Evolutionary conservation across 2,797 vertebrate genomes (phyloP), one percentile per base, ranked within the genome.

Genomic region (Malacoctenus gilli): DNA sequence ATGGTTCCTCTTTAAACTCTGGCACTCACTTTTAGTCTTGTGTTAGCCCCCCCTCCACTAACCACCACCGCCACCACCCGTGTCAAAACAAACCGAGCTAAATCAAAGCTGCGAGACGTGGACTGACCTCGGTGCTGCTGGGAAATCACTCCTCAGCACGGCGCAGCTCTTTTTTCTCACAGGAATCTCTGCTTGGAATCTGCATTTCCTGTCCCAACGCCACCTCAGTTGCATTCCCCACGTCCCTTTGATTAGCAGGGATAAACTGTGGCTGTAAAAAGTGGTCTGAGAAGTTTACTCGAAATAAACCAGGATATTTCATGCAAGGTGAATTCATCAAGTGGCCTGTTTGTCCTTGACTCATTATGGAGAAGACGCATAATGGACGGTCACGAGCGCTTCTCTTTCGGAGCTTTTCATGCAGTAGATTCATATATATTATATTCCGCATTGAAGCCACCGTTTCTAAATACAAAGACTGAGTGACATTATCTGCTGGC

Each of bases 401-500:
- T 64, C 38, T 42, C 59, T 68, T 25, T 21, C 62, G 30, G 43
- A 3, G 22, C 71, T 81, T 79, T 64, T 51, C n/a, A 56, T 80
- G 54, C 41, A 38, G 37, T 55, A 49, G 47, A 78, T 75, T 83
- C 56, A 73, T 72, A 68, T 72, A 68, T 74, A 77, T 78, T 78
- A 73, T 60, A 79, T 59, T 64, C 61, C 18, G 67, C 42, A 5
- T 42, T 56, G 76, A 75, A 72, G 67, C 77, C 69, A 51, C 60
- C 30, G 5, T 18, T 58, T 41, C 43, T 54, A 43, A 68, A 83
- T 44, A 82, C 67, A 83, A 81, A 84, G 79, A 83, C 77, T 82
- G 86, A 88, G 60, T 87, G 86, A 85, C 87, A 77, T 85, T 85
- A 87, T 89, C 85, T 85, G 59, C 72, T 68, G 59, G 61, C 77